Evolutionary conservation across 2,797 vertebrate genomes (phyloP).

Genomic region (Spinus olivaceus): DNA sequence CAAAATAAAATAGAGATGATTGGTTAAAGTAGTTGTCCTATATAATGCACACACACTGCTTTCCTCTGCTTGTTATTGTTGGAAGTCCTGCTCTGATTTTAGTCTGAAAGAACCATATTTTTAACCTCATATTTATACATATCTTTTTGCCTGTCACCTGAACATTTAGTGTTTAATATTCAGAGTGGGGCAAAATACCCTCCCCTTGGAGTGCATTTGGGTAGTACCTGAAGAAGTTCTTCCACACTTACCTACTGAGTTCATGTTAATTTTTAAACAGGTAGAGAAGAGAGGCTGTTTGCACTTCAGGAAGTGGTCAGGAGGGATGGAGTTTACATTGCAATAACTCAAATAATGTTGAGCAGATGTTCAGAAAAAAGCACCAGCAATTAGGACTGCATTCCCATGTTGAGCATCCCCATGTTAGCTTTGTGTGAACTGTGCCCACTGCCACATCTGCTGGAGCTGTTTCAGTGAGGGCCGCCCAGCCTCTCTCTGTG

Average conservation of each 20-base stretch:
- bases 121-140: not conserved
- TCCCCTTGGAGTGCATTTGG: not conserved
- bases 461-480: not conserved
- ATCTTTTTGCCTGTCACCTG: not conserved
- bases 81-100: not conserved
- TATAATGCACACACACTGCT: not conserved
- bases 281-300: not conserved
- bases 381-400: not conserved
- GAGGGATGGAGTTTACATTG: not conserved
- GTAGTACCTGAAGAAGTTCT: not conserved
- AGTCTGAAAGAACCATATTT: not conserved
- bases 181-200: not conserved
- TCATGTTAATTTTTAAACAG: constrained; percentile 11
- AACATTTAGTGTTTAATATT: not conserved
- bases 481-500: not conserved
- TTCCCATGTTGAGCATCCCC: not conserved
- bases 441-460: no score
- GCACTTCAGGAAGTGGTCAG: not conserved
- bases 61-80: not conserved
- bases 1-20: not conserved
- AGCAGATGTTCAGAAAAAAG: not conserved
- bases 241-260: not conserved
- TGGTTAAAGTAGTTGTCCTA: not conserved
- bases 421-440: not conserved
- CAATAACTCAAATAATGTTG: constrained; percentile 7